Conservation (phyloP, 2,797 vertebrate genomes). For the Dromococcyx pavoninus region DNA sequence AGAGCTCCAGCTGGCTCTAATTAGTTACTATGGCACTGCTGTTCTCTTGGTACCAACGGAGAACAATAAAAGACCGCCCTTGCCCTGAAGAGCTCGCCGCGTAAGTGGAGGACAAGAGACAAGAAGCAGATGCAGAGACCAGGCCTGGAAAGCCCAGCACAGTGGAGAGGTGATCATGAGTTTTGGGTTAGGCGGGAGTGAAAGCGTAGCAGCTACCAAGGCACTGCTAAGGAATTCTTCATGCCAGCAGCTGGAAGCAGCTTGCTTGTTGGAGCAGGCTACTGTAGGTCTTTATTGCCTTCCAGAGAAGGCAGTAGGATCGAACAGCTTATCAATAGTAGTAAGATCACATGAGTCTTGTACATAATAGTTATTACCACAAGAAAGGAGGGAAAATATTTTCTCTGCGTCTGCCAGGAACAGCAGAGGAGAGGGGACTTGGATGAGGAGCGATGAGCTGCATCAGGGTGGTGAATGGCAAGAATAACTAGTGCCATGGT, state of each 20-base stretch:
- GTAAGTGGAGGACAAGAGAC: background rate
- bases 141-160: background rate
- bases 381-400: background rate
- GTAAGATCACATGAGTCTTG: background rate
- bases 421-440: background rate
- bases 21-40: background rate
- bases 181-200: background rate
- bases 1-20: background rate
- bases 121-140: background rate
- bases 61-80: background rate
- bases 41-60: background rate
- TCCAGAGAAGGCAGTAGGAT: background rate
- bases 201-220: background rate
- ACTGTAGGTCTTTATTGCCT: background rate
- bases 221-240: background rate
- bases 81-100: background rate
- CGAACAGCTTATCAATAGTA: background rate
- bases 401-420: background rate
- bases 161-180: background rate
- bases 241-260: background rate
- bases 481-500: background rate
- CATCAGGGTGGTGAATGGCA: accelerated
- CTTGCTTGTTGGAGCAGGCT: background rate
- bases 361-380: accelerated
- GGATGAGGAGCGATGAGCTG: background rate